Evolutionary conservation across 2,797 vertebrate genomes (phyloP).

Genomic region (Melanogrammus aeglefinus): DNA sequence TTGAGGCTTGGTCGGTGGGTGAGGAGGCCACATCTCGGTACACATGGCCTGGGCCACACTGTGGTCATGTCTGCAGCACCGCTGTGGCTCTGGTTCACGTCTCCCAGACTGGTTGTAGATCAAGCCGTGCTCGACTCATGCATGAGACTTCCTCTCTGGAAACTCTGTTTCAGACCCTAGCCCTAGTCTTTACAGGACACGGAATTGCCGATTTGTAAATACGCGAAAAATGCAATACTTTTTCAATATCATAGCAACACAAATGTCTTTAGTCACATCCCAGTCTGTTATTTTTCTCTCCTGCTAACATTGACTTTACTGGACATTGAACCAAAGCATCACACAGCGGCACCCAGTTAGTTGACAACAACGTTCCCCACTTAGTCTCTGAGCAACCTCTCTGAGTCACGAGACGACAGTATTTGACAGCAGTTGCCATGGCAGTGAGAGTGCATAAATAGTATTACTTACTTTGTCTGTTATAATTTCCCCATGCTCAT

Average conservation of each 20-base stretch:
- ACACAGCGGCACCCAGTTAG: not conserved
- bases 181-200: no score
- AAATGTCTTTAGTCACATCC: not conserved
- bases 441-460: not conserved
- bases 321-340: not conserved
- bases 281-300: not conserved
- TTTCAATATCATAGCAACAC: not conserved
- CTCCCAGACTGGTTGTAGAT: no score
- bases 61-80: constrained; percentile 43
- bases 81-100: no score
- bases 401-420: not conserved
- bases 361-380: not conserved
- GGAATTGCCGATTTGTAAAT: not conserved
- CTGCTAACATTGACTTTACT: not conserved
- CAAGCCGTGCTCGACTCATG: no score
- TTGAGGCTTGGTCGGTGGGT: constrained; percentile 56
- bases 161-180: no score
- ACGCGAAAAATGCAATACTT: not conserved
- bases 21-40: constrained; percentile 51
- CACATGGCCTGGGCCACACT: constrained; percentile 62
- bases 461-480: not conserved
- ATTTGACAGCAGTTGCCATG: not conserved
- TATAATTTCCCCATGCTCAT: constrained; percentile 3
- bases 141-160: no score
- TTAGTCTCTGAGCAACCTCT: not conserved